Evolutionary conservation across 1,140 invertebrate genomes (phyloP), one percentile per base, ranked within the genome.

Genomic region (Oncopodura yosiiana): DNA sequence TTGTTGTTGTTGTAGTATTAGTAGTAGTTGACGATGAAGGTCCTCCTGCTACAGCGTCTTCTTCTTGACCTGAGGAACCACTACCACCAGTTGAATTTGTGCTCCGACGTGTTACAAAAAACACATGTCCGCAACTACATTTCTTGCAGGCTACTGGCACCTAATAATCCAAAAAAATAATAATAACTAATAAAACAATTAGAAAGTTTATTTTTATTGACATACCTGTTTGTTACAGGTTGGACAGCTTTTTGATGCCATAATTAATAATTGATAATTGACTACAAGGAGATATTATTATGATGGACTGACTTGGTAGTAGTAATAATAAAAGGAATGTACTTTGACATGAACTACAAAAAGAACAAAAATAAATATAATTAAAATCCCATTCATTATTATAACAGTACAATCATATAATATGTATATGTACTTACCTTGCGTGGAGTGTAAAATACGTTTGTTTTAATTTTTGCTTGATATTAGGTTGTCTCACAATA

Each of bases 141-240:
- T 81, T 77, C 70, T 86, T 86, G 36, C 82, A 84, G 5, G 84
- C 84, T 34, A 86, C 84, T 32, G 84, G 82, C 53, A 86, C 81
- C 82, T 87, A 67, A 30, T 69, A 62, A 46, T 12, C 23, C 16
- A 41, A 49, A 36, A 45, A 46, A 6, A 53, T 48, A 21, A 49
- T n/a, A 9, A 45, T 11, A 11, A 8, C 21, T 45, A 4, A n/a
- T 45, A 8, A 8, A 24, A 21, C 16, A 6, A 6, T 21, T 11
- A 45, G 6, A 24, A 24, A 24, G 30, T 30, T 32, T 16, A 48
- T 16, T 30, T 32, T n/a, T 4, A 16, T 9, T 6, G 6, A 34
- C 12, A 12, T 42, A 52, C 50, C 29, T 52, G 50, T 42, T 43
- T 52, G n/a, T 24, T 30, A 23, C 50, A 52, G 11, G 12, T 37